These are phyloP conservation scores for Phrynocephalus forsythii DNA, from an alignment of 2,797 vertebrate genomes.

Conservation along the genomic window DNA sequence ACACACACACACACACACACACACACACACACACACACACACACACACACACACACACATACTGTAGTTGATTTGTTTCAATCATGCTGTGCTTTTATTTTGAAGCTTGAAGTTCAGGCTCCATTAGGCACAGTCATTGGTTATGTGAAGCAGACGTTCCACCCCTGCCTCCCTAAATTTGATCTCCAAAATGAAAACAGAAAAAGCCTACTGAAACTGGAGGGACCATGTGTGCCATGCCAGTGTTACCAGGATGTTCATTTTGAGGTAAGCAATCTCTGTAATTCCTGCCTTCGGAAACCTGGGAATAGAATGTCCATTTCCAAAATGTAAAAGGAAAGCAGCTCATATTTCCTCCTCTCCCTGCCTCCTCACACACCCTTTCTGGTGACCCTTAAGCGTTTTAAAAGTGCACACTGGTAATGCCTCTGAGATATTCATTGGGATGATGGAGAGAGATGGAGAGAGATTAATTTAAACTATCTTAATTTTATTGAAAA, in stretches of 20 bases:
- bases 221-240: constrained; percentile 85
- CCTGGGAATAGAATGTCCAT: too few relatives aligned
- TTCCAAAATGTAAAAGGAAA: background rate
- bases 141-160: constrained; percentile 86
- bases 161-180: constrained; percentile 86
- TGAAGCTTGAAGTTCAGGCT: constrained; percentile 87
- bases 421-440: background rate
- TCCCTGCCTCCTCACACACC: background rate
- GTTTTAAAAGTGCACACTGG: background rate
- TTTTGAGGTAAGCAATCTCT: constrained; percentile 82
- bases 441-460: too few relatives aligned
- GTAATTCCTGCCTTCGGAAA: background rate
- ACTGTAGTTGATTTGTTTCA: too few relatives aligned
- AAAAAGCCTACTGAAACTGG: constrained; percentile 82
- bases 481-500: too few relatives aligned
- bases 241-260: constrained; percentile 85
- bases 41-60: too few relatives aligned
- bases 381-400: background rate
- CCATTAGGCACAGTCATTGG: constrained; percentile 86
- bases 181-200: constrained; percentile 82
- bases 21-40: too few relatives aligned
- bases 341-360: background rate
- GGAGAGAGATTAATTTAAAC: too few relatives aligned
- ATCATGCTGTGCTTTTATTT: background rate
- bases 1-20: too few relatives aligned